Percentiles rank a stretch among this genome's conserved stretches.
These are phyloP conservation scores for Taurulus bubalis DNA, from an alignment of 2,113 vertebrate genomes.

Conservation along the genomic window DNA sequence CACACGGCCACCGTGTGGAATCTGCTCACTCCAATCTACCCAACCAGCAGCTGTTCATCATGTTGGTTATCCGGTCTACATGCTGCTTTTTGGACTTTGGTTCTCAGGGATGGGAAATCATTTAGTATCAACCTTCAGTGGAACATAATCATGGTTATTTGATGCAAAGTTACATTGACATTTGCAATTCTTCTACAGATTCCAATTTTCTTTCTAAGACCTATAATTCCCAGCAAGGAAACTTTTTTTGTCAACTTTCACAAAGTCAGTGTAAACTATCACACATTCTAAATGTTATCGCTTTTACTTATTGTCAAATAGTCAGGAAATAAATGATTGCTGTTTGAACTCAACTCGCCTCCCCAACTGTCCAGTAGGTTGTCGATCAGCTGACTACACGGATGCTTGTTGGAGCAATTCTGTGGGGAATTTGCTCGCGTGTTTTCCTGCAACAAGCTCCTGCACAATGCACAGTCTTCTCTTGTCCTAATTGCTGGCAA, in stretches of 20 bases:
- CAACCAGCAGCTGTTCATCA: slow-evolving; percentile 42
- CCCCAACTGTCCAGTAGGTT: background rate
- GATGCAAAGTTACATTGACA: no score
- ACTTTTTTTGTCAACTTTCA: no score
- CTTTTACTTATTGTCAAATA: no score
- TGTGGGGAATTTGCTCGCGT: slow-evolving; percentile 27
- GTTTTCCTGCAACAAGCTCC: slow-evolving; percentile 50
- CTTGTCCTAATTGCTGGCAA: background rate
- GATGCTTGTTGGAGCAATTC: background rate
- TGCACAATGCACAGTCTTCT: background rate
- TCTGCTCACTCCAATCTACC: slow-evolving; percentile 55
- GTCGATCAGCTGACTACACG: slow-evolving; percentile 26
- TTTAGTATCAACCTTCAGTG: background rate
- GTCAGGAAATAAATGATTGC: no score
- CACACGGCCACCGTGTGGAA: slow-evolving; percentile 13
- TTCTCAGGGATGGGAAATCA: background rate
- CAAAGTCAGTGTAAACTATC: no score
- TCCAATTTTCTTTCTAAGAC: no score
- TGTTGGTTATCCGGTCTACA: background rate
- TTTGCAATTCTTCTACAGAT: no score
- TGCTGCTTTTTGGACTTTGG: slow-evolving; percentile 35
- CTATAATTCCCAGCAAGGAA: no score
- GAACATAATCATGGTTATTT: background rate
- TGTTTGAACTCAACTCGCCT: no score
- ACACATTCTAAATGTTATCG: no score